phyloP scores from a whole-genome alignment of 2,888 invertebrate genomes.

The Phaonia tiefii region DNA sequence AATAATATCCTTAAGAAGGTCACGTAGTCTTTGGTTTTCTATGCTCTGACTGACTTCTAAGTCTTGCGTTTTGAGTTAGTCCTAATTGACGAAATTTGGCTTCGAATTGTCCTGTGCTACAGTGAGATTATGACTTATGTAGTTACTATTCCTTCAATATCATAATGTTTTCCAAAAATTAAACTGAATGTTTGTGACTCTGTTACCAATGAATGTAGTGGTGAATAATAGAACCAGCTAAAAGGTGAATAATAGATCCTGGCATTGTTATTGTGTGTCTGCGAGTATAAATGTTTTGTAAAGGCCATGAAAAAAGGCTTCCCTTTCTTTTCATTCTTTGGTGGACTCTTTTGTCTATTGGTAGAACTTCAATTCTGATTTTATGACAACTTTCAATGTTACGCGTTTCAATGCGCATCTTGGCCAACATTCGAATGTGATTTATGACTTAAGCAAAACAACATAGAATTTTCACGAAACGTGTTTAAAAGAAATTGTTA shows the following conservation, averaged over 20 bases:
- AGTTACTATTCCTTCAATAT: background rate
- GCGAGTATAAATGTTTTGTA: background rate
- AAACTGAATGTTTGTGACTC: slow-evolving; percentile 2
- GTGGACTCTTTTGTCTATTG: background rate
- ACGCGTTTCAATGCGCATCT: background rate
- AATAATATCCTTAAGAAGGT: slow-evolving; percentile 26
- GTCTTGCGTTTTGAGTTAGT: background rate
- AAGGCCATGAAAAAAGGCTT: slow-evolving; percentile 9
- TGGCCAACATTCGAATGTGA: slow-evolving; percentile 1
- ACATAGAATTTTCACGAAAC: background rate
- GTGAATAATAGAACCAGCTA: background rate
- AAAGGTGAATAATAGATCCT: background rate
- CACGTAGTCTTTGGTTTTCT: slow-evolving; percentile 13
- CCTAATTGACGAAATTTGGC: background rate
- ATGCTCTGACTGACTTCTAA: background rate
- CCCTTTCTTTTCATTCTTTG: slow-evolving; percentile 2
- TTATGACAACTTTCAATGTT: slow-evolving; percentile 40
- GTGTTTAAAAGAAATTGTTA: slow-evolving; percentile 14
- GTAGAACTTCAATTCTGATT: background rate
- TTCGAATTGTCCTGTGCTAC: background rate
- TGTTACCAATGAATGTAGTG: slow-evolving; percentile 37
- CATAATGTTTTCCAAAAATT: background rate
- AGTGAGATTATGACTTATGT: slow-evolving; percentile 7
- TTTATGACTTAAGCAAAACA: slow-evolving; percentile 4
- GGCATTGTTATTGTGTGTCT: background rate